phyloP scores from a whole-genome alignment of 2,797 vertebrate genomes.

The Myotis daubentonii region DNA sequence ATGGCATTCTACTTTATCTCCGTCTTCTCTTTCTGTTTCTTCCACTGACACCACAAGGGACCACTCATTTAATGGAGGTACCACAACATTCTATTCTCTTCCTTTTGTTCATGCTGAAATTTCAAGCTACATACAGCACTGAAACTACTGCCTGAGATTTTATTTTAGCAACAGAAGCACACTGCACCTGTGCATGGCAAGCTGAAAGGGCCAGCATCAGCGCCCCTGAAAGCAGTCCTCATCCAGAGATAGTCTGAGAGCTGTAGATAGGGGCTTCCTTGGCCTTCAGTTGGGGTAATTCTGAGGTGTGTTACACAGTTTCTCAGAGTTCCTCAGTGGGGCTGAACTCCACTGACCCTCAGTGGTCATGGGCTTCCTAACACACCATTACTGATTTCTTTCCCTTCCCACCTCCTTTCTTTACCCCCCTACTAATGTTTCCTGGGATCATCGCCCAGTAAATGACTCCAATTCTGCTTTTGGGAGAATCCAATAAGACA shows the following conservation, averaged over 20 bases:
- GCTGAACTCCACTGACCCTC: background rate
- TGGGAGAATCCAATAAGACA: background rate
- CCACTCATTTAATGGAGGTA: background rate
- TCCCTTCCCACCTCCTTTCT: background rate
- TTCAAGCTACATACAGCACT: background rate
- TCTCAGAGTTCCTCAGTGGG: background rate
- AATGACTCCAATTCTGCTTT: background rate
- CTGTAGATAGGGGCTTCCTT: background rate
- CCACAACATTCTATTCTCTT: background rate
- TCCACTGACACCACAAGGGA: background rate
- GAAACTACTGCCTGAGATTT: background rate
- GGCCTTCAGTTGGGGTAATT: background rate
- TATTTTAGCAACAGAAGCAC: background rate
- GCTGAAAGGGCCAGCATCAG: background rate
- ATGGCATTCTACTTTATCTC: background rate
- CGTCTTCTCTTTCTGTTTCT: background rate
- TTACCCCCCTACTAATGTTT: background rate
- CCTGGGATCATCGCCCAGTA: background rate
- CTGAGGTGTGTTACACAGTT: background rate
- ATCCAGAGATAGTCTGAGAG: background rate
- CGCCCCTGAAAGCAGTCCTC: accelerated
- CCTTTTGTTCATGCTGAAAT: background rate
- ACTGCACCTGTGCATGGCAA: background rate
- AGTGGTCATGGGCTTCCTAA: background rate
- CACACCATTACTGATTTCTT: background rate